Base-by-base conservation (phyloP, 2,888 invertebrate genomes). In the Morpho achilles region DNA sequence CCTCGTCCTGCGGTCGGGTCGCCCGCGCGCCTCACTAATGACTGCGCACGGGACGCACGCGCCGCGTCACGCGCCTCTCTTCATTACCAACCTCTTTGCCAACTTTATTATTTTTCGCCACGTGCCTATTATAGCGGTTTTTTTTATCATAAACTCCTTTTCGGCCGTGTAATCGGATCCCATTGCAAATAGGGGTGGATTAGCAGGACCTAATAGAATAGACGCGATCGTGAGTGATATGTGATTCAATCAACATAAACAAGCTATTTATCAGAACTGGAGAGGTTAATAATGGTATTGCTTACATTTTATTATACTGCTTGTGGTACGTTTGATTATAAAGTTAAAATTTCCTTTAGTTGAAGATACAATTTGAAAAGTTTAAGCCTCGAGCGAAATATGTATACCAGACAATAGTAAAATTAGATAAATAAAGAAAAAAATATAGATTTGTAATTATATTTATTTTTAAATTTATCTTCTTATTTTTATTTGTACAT, bases 31-130 rank as follows among this genome's bases (percentile, higher is more conserved):
- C 65, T 73, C 76, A 71, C 68, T 72, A 75, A 63, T 59, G 63
- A 63, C 59, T 45, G 69, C 66, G 71, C 70, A 61, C 66, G 60
- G 67, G 62, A 58, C 67, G 68, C 75, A 70, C 75, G 73, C 69
- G 80, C 59, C 67, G 58, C 52, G 70, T 60, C 87, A 85, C 86
- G 82, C 79, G 85, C 62, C 78, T 54, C 64, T 70, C 78, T 80
- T 86, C 86, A 86, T 86, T 87, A 84, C 77, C 76, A 72, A 74
- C 75, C 76, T 77, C 79, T 80, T 73, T 76, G 72, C 79, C 71
- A 75, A 77, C 83, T 80, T 85, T 87, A 87, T 87, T 87, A 87
- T 87, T 84, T 82, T 76, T 74, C 75, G 85, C 76, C 88, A 87
- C 87, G 88, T 80, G 87, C 64, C 84, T 70, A 82, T 84, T 83